These are phyloP conservation scores for Leptura quadrifasciata DNA, from an alignment of 2,888 invertebrate genomes.

Conservation along the genomic window DNA sequence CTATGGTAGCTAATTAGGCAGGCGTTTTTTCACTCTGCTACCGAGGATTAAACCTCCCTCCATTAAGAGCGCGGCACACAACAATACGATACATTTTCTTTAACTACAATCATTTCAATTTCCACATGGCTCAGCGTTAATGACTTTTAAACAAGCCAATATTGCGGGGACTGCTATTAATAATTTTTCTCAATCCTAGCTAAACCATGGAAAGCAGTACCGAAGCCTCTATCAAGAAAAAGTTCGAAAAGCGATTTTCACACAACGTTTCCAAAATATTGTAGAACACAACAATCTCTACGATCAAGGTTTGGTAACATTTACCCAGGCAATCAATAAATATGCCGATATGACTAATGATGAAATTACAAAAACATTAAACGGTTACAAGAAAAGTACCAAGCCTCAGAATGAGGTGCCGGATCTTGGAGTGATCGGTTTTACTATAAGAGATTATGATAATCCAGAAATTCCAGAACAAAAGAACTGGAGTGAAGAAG, in stretches of 20 bases:
- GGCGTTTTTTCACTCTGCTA: too few species aligned
- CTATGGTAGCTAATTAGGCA: too few species aligned
- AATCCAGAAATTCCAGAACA: constrained; percentile 68
- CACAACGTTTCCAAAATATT: constrained; percentile 51
- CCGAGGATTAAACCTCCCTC: too few species aligned
- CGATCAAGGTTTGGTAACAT: constrained; percentile 50
- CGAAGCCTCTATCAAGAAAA: not conserved
- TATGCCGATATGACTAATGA: constrained; percentile 67
- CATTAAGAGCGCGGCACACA: too few species aligned
- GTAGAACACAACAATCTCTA: constrained; percentile 52
- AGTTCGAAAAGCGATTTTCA: constrained; percentile 40
- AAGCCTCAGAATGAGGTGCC: too few species aligned
- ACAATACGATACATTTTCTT: too few species aligned
- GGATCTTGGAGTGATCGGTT: not conserved
- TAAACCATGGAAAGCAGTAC: constrained; percentile 9
- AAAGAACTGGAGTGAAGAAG: constrained; percentile 58
- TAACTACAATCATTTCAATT: too few species aligned
- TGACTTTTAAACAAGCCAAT: too few species aligned
- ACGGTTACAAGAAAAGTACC: not conserved
- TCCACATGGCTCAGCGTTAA: too few species aligned
- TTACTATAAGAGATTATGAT: not conserved
- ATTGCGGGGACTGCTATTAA: too few species aligned
- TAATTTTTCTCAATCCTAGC: not conserved
- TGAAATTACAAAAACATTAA: constrained; percentile 47
- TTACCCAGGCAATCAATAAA: constrained; percentile 66